These are phyloP conservation scores for Megalonaias nervosa DNA, from an alignment of 1,140 invertebrate species.

Conservation along the genomic window DNA sequence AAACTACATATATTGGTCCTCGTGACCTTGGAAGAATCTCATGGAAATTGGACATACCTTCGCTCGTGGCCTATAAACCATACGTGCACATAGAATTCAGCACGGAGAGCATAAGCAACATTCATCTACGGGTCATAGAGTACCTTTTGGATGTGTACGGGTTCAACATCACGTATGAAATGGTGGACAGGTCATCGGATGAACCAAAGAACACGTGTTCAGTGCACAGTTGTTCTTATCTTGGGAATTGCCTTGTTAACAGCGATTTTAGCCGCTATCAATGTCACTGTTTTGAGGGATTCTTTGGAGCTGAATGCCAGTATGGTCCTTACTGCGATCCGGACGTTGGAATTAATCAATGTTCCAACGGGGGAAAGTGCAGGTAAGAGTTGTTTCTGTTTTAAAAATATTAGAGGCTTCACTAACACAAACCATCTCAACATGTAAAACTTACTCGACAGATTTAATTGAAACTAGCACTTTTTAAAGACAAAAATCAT, in stretches of 20 bases:
- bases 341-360: constrained; percentile 60
- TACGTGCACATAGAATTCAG: constrained; percentile 87
- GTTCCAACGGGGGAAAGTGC: constrained; percentile 68
- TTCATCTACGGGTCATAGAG: constrained; percentile 86
- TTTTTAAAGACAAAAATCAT: too few relatives aligned
- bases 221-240: constrained; percentile 84
- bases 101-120: constrained; percentile 80
- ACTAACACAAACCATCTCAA: neutral
- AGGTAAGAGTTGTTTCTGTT: constrained; percentile 54
- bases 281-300: constrained; percentile 71
- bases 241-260: constrained; percentile 85
- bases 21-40: constrained; percentile 59
- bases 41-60: constrained; percentile 66
- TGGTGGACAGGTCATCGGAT: constrained; percentile 73
- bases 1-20: constrained; percentile 50
- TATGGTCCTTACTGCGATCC: constrained; percentile 71
- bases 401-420: neutral
- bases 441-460: neutral
- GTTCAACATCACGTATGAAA: constrained; percentile 93
- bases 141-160: constrained; percentile 88
- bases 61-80: constrained; percentile 78
- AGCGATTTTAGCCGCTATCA: constrained; percentile 76
- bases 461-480: neutral
- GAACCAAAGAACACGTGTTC: constrained; percentile 79
- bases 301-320: constrained; percentile 69